Conservation (phyloP, 2,888 invertebrate species). For the Hypselothyrea guttata region DNA sequence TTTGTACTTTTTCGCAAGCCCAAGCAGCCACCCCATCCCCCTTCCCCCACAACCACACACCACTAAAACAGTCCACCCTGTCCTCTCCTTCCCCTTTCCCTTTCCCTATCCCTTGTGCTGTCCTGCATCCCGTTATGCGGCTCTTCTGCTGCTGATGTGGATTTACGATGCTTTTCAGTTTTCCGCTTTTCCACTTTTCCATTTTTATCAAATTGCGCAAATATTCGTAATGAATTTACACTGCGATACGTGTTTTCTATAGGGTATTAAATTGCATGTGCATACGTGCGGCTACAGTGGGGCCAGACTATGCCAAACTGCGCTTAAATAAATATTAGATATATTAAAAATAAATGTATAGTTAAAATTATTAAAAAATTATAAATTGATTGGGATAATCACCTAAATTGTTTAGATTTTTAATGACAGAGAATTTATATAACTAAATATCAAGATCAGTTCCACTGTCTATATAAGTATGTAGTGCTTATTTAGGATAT, state of each 20-base stretch:
- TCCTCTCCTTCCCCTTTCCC: conserved; percentile 22
- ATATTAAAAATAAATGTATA: too few relatives aligned
- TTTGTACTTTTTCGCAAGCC: conserved; percentile 59
- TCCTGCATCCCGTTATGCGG: conserved; percentile 31
- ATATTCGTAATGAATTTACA: conserved; percentile 65
- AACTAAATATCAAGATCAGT: too few relatives aligned
- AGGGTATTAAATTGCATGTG: too few relatives aligned
- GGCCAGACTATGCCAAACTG: not conserved
- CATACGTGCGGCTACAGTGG: not conserved
- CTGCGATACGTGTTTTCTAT: conserved; percentile 18
- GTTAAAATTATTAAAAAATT: too few relatives aligned
- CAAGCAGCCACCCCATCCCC: conserved; percentile 24
- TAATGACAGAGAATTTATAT: too few relatives aligned
- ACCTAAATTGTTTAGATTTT: too few relatives aligned
- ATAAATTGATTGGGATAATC: too few relatives aligned
- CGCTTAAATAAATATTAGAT: too few relatives aligned
- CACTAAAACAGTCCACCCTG: too few relatives aligned
- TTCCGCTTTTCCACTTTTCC: too few relatives aligned
- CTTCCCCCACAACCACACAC: not conserved
- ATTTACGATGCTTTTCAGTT: conserved; percentile 6
- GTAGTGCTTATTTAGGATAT: too few relatives aligned
- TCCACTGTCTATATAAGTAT: too few relatives aligned
- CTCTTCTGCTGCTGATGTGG: conserved; percentile 14
- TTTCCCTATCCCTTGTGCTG: conserved; percentile 8
- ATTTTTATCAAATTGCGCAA: conserved; percentile 52